Base-by-base conservation (phyloP, 2,888 invertebrate genomes). In the Drosophila percnosoma region DNA sequence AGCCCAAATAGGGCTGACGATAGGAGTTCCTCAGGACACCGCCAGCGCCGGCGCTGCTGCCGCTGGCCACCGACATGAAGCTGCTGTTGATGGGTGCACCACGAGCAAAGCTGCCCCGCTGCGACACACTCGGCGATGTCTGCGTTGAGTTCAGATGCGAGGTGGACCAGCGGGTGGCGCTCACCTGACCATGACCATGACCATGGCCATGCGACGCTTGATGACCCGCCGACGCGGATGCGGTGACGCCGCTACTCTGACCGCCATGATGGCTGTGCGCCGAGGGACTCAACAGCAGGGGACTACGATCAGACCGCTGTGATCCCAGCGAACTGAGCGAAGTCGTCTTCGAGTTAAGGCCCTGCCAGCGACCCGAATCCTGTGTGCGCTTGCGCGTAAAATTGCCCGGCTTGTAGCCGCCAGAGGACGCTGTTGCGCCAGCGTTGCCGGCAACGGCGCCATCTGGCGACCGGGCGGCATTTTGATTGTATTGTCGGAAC, bases 1-100 rank as follows among this genome's bases (percentile, higher is more conserved):
- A 98, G 59, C 98, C 98, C 73, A 98, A 94, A 93, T 98, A 98
- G 1, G 98, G 98, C 92, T 97, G 97, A 45, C 97, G 95, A 82
- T 97, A 96, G 92, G 96, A 97, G 74, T 91, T 93, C 59, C 93
- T 87, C 55, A 93, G 84, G 29, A 89, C 88, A 15, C 88, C 72
- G 74, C 95, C 94, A 15, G 77, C 54, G 4, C 78, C 74, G 34
- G 73, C 68, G 79, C 95, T 95, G 67, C 94, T 94, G 80, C 95
- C 95, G 63, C 94, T 94, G 78, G 95, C 95, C 54, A 94, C 94
- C 68, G 96, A 95, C 63, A 94, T 94, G 78, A 93, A 93, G 85
- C 93, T 93, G 58, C 92, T 92, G 73, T 93, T 93, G 21, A 92
- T 90, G 45, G 91, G 91, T 60, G 93, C 94, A 34, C 94, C 93